phyloP scores from a whole-genome alignment of 1,140 invertebrate species.

The Campoletis sonorensis region DNA sequence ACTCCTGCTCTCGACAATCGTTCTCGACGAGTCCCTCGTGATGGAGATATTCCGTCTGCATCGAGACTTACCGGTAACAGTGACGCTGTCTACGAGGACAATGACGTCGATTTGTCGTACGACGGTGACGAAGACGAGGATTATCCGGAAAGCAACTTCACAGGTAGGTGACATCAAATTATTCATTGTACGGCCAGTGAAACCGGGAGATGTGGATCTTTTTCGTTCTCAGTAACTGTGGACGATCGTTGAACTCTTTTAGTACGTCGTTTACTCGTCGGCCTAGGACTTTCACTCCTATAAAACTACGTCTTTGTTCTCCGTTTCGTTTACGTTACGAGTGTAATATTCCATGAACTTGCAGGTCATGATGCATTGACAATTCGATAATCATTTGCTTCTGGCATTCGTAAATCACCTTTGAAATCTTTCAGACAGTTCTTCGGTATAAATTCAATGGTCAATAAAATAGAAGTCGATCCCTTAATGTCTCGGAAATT shows the following conservation, averaged over 20 bases:
- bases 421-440: no score
- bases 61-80: conserved; percentile 49
- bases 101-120: conserved; percentile 58
- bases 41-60: conserved; percentile 12
- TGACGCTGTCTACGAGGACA: conserved; percentile 61
- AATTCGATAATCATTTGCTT: no score
- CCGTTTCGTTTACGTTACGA: not conserved
- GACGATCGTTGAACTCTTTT: not conserved
- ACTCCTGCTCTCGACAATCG: conserved; percentile 13
- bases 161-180: conserved; percentile 63
- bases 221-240: not conserved
- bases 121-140: conserved; percentile 68
- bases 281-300: not conserved
- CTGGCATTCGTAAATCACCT: no score
- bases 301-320: not conserved
- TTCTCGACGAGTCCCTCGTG: not conserved
- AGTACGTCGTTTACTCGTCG: not conserved
- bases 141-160: conserved; percentile 67
- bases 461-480: no score
- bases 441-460: no score
- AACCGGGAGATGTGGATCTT: no score
- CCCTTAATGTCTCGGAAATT: no score
- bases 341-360: not conserved
- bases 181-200: not conserved
- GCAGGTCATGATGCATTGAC: not conserved